Conservation (phyloP, 2,113 vertebrate genomes). For the Bungarus multicinctus region DNA sequence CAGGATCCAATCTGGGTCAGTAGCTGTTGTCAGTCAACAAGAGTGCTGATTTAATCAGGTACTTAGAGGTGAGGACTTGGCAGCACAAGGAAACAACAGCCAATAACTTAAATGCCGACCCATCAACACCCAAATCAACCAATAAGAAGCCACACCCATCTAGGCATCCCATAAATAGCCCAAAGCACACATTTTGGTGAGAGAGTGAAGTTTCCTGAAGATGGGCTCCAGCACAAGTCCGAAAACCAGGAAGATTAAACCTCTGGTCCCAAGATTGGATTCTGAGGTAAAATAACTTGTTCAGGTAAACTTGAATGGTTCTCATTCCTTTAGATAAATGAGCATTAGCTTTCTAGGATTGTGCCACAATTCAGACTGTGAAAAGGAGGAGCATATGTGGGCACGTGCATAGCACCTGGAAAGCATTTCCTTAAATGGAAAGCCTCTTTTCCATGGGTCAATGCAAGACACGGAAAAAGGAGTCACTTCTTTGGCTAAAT, state of each 20-base stretch:
- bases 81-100: too few species aligned
- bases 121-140: too few species aligned
- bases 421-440: neutral
- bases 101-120: too few species aligned
- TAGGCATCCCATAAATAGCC: neutral
- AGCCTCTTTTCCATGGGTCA: neutral
- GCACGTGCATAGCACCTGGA: neutral
- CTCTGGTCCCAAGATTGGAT: neutral
- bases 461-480: neutral
- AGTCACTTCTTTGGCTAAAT: neutral
- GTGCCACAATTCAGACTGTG: neutral
- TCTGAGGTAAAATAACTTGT: neutral
- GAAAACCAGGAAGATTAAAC: too few species aligned
- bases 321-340: neutral
- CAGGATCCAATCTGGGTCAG: too few species aligned
- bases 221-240: too few species aligned
- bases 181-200: too few species aligned
- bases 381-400: neutral
- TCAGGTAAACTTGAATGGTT: neutral
- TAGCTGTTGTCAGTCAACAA: too few species aligned
- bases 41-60: too few species aligned
- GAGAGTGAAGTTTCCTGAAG: too few species aligned
- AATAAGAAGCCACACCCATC: too few species aligned
- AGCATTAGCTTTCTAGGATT: neutral
- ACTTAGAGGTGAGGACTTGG: too few species aligned